Evolutionary conservation across 2,797 vertebrate species (phyloP).

Genomic region (Lagorchestes hirsutus): DNA sequence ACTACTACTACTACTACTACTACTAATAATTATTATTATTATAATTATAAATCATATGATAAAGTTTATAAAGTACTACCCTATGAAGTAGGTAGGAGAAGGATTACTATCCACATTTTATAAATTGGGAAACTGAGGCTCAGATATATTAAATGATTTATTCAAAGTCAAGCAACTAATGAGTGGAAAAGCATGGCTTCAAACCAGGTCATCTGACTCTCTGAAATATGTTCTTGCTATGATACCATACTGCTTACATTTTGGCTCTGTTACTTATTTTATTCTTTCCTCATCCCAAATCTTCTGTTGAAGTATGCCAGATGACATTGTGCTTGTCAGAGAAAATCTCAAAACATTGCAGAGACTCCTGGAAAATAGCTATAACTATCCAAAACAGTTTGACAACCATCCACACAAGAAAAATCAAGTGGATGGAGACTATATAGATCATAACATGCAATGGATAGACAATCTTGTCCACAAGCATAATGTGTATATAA

Average conservation of each 20-base stretch:
- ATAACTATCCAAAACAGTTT: neutral
- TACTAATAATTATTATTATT: neutral
- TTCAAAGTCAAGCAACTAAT: neutral
- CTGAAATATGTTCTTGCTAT: neutral
- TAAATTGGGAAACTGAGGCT: neutral
- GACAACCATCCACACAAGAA: neutral
- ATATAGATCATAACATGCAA: neutral
- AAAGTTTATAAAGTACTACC: neutral
- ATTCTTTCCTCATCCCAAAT: neutral
- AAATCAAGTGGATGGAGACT: neutral
- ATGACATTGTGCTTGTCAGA: neutral
- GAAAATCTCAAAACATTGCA: neutral
- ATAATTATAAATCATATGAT: neutral
- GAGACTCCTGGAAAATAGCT: neutral
- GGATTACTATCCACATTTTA: neutral
- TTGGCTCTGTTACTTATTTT: neutral
- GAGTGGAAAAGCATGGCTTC: neutral
- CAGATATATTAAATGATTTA: neutral
- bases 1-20: too few species aligned
- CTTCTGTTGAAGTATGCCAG: neutral
- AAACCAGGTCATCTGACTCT: neutral
- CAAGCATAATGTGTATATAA: neutral
- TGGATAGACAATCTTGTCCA: neutral
- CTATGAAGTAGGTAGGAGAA: neutral
- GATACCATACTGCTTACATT: neutral